Base-by-base conservation (phyloP, 2,113 vertebrate genomes). In the Eurypyga helias region DNA sequence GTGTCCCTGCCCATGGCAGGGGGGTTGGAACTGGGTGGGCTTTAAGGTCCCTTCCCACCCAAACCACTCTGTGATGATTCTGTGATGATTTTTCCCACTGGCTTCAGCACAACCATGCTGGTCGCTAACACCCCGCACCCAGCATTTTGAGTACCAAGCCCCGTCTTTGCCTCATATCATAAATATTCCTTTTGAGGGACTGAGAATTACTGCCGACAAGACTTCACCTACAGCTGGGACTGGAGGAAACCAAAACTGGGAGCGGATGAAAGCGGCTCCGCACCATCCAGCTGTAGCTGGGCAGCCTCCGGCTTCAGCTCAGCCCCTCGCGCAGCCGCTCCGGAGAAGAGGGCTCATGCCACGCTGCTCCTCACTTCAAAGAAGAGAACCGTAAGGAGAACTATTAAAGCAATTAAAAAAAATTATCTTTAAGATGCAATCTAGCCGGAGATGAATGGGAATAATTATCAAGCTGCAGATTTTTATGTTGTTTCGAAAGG, bases 401-500 rank as follows among this genome's bases (percentile, higher is more conserved):
- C 86, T 76, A 93, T 93, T 89, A 96, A 92, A 92, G 41, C 73
- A 95, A 89, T 91, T 94, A 4, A 87, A 96, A 90, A 93, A 95
- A 91, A 87, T 55, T 87, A 87, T 89, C 94, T 89, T 82, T 69
- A 94, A 85, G 80, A 90, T 79, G 73, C 85, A 89, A 82, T 95
- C 81, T 87, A 87, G n/a, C 13, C 54, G 34, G 62, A 87, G 28
- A 87, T 61, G 83, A 97, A 84, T 71, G 34, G 46, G 46, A 92
- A 90, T 81, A 83, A 89, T 81, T 94, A 90, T 24, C 57, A 78
- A 79, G 65, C 77, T 89, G 69, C 72, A 94, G 60, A 66, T 92
- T 87, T 94, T 78, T 52, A 61, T 48, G 55, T 5, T 29, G 54
- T 48, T 26, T 58, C n/a, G 21, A 9, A 84, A 79, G 48, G 78